phyloP scores from a whole-genome alignment of 2,888 invertebrate genomes.

The Aquatica leii region DNA sequence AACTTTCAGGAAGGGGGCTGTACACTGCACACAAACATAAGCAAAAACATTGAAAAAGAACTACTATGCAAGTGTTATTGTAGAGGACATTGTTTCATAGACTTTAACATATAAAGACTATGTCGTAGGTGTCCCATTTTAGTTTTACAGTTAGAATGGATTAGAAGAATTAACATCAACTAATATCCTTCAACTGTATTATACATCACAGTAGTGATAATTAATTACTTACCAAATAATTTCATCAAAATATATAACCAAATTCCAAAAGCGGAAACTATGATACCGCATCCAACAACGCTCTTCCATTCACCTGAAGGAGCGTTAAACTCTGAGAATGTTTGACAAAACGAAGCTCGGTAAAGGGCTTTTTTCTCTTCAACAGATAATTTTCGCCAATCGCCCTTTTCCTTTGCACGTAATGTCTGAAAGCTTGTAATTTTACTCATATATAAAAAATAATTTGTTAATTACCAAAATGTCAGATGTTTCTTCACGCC shows the following conservation, averaged over 20 bases:
- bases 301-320: slow-evolving; percentile 74
- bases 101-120: not conserved
- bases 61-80: no score
- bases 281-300: slow-evolving; percentile 60
- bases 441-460: not conserved
- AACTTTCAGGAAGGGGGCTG: slow-evolving; percentile 62
- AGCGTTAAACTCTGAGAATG: slow-evolving; percentile 72
- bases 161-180: slow-evolving; percentile 1
- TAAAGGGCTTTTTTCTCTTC: slow-evolving; percentile 78
- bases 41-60: not conserved
- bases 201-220: not conserved
- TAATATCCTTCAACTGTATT: not conserved
- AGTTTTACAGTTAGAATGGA: not conserved
- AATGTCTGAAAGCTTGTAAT: slow-evolving; percentile 59
- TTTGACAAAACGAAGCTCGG: slow-evolving; percentile 74
- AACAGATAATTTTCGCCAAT: slow-evolving; percentile 72
- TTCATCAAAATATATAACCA: slow-evolving; percentile 71
- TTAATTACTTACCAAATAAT: slow-evolving; percentile 65
- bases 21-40: slow-evolving; percentile 50
- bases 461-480: slow-evolving; percentile 65
- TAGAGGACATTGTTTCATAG: slow-evolving; percentile 13
- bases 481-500: slow-evolving; percentile 77
- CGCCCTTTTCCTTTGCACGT: slow-evolving; percentile 75
- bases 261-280: slow-evolving; percentile 65
- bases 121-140: slow-evolving; percentile 14